These are phyloP conservation scores for Anguilla megastoma DNA, from an alignment of 2,797 vertebrate genomes.

Conservation along the genomic window DNA sequence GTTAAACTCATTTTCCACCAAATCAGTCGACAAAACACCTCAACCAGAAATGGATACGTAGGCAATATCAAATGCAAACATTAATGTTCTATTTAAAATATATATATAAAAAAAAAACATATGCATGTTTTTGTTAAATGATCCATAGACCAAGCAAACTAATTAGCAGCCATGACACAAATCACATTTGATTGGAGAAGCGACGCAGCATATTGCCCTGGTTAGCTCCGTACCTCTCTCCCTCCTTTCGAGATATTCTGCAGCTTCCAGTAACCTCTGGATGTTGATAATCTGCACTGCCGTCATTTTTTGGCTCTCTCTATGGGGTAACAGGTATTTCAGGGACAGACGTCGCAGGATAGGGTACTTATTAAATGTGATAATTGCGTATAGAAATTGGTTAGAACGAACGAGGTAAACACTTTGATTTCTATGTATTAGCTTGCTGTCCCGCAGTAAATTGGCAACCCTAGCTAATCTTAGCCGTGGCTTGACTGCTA, in stretches of 20 bases:
- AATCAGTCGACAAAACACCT: not conserved
- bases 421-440: slow-evolving; percentile 27
- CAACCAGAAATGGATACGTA: not conserved
- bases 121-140: not conserved
- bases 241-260: slow-evolving; percentile 90
- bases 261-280: slow-evolving; percentile 92
- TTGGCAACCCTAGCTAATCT: not conserved
- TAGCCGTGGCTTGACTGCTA: not conserved
- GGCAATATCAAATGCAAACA: not conserved
- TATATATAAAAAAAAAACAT: too few relatives aligned
- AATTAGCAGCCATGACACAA: not conserved
- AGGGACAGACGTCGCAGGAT: slow-evolving; percentile 18
- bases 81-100: not conserved
- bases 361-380: slow-evolving; percentile 38
- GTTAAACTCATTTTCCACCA: not conserved
- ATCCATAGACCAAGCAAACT: not conserved
- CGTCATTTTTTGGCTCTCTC: slow-evolving; percentile 74
- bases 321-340: slow-evolving; percentile 11
- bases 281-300: slow-evolving; percentile 88
- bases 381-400: slow-evolving; percentile 41
- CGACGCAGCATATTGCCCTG: slow-evolving; percentile 3
- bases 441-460: slow-evolving; percentile 14
- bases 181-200: not conserved
- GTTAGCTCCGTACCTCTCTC: slow-evolving; percentile 75
- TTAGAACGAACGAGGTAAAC: slow-evolving; percentile 29